Evolutionary conservation across 2,888 invertebrate species (phyloP), one percentile per base, ranked within the genome.

Genomic region (Cenopis cana): DNA sequence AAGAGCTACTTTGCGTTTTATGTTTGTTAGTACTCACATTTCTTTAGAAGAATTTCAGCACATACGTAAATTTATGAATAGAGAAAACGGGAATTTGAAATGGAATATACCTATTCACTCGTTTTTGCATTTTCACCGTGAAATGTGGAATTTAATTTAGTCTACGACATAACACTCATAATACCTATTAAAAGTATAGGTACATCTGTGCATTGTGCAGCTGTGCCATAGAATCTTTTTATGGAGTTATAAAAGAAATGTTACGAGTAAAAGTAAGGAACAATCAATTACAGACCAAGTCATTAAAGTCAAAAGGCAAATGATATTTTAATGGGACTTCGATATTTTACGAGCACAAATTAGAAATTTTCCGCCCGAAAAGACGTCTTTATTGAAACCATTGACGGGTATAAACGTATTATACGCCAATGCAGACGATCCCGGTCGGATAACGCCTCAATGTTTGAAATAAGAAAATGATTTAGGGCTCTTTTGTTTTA

Each of bases 291-390:
- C 9, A 59, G 64, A 52, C 57, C 57, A 65, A 52, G 33, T 38
- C 29, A 69, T 65, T 65, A 59, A 46, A 66, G 60, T 55, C 55
- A 66, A 66, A 61, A 65, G 54, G 46, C 54, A 66, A 60, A 66
- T 60, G 46, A 54, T 41, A 65, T 61, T 62, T 62, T 57, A 71
- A 68, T 68, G 75, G 74, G 74, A 72, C 67, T 54, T 75, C 73
- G 80, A 81, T 81, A 78, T 79, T 77, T 81, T 77, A 73, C 46
- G 77, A 79, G 78, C 78, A 77, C 81, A 82, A 87, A 87, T 86
- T 86, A 81, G 81, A 85, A 85, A 86, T 85, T 85, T 84, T 83
- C 79, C 83, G 79, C 77, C 70, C 75, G 81, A 80, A 80, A 77
- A 77, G 78, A 75, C 78, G 72, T 74, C 76, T 76, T 77, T 77